phyloP scores from a whole-genome alignment of 64 coral and sea anemone genomes.

The Actinia tenebrosa region DNA sequence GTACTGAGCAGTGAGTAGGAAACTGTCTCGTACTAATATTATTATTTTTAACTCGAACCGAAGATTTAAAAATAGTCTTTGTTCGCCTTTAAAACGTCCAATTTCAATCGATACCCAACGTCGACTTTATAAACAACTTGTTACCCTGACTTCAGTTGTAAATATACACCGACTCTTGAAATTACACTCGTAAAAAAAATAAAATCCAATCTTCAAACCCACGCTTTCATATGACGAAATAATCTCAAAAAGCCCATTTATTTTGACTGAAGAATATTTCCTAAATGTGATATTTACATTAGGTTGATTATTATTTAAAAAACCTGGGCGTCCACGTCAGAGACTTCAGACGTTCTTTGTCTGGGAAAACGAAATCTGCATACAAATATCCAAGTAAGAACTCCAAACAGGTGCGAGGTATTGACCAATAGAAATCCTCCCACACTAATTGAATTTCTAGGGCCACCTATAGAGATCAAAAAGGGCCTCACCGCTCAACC shows the following conservation, averaged over 20 bases:
- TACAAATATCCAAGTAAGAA: neutral
- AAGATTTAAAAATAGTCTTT: no score
- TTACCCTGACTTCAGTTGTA: neutral
- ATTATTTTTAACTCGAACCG: no score
- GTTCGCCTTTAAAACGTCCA: neutral
- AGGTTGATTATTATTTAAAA: neutral
- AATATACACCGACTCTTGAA: no score
- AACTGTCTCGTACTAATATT: no score
- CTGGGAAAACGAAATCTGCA: neutral
- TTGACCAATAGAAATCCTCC: neutral
- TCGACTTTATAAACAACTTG: neutral
- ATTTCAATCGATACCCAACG: neutral
- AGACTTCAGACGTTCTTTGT: conserved; percentile 4
- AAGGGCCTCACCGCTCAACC: neutral
- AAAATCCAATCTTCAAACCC: no score
- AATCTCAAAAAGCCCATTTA: neutral
- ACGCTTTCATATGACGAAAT: no score
- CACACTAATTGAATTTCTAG: neutral
- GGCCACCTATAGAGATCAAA: neutral
- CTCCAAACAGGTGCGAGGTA: neutral
- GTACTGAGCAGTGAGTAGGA: no score
- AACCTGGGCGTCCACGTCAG: neutral
- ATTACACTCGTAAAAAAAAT: no score
- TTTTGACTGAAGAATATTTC: neutral
- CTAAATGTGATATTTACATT: conserved; percentile 13